A percentile compares a stretch with the other conserved stretches of the same genome.
phyloP scores from a whole-genome alignment of 2,113 vertebrate genomes.

The Sinocyclocheilus rhinocerous region DNA sequence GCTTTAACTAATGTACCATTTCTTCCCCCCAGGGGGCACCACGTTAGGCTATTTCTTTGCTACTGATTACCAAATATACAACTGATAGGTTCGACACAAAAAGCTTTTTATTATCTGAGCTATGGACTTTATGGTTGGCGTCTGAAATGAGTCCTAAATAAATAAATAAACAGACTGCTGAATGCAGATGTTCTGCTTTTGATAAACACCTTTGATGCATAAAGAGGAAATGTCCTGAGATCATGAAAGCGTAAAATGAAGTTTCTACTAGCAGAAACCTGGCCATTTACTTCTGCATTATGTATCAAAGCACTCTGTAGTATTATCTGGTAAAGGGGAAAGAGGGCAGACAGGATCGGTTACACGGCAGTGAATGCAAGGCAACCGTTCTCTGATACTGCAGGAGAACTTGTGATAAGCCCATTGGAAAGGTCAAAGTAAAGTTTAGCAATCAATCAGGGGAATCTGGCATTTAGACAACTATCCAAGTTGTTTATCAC shows the following conservation, averaged over 20 bases:
- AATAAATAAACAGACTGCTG: background rate
- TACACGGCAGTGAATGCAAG: conserved; percentile 20
- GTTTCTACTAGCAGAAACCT: background rate
- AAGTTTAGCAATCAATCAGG: conserved; percentile 48
- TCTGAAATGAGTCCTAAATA: conserved; percentile 6
- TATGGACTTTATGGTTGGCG: background rate
- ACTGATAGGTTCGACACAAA: background rate
- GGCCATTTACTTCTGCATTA: conserved; percentile 5
- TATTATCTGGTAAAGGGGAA: conserved; percentile 15
- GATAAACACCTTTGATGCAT: conserved; percentile 10
- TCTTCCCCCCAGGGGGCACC: no score
- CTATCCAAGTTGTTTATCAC: conserved; percentile 31
- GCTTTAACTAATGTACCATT: no score
- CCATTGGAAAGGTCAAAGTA: conserved; percentile 52
- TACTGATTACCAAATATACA: background rate
- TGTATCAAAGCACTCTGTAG: conserved; percentile 18
- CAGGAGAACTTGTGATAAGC: conserved; percentile 47
- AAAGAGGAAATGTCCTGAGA: conserved; percentile 7
- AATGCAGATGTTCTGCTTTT: conserved; percentile 12
- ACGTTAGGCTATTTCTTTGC: no score
- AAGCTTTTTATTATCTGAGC: background rate
- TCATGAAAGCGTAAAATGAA: conserved; percentile 1
- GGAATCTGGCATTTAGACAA: conserved; percentile 50
- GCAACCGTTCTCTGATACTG: conserved; percentile 47
- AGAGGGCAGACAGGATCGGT: conserved; percentile 42